A percentile compares a stretch with the other conserved stretches of the same genome.
Evolutionary conservation across 2,113 vertebrate genomes (phyloP).

Genomic region (Rhipidura dahli): DNA sequence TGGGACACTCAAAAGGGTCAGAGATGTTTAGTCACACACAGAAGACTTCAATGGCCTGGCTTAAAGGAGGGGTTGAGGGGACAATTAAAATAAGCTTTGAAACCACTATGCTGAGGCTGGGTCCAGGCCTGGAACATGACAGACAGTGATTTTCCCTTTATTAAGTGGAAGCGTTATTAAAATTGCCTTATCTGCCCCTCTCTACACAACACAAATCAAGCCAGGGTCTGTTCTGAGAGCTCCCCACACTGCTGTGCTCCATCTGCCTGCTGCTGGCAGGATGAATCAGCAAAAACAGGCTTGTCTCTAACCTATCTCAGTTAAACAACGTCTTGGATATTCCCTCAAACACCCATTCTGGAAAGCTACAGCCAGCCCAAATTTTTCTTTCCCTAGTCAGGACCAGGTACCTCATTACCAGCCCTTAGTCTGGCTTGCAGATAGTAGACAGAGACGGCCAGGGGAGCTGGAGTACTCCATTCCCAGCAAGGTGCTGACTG

Average conservation of each 20-base stretch:
- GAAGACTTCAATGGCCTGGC: neutral
- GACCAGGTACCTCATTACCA: neutral
- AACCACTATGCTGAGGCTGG: neutral
- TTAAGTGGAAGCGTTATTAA: neutral
- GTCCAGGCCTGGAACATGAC: neutral
- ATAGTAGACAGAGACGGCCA: neutral
- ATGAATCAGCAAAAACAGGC: neutral
- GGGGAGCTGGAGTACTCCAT: neutral
- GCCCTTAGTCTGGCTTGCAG: neutral
- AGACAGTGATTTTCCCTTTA: neutral
- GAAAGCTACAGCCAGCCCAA: neutral
- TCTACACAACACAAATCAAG: neutral
- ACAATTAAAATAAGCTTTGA: neutral
- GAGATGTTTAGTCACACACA: neutral
- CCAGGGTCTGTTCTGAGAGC: neutral
- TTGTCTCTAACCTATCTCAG: neutral
- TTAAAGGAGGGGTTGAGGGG: neutral
- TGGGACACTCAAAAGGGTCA: neutral
- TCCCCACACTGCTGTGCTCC: neutral
- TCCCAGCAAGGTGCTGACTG: neutral
- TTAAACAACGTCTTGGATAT: neutral
- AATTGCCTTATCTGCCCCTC: neutral
- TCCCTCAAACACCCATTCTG: neutral
- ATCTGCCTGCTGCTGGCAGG: neutral
- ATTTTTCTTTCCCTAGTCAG: neutral